Evolutionary conservation across 2,888 invertebrate species (phyloP).

Genomic region (Teleogryllus oceanicus): DNA sequence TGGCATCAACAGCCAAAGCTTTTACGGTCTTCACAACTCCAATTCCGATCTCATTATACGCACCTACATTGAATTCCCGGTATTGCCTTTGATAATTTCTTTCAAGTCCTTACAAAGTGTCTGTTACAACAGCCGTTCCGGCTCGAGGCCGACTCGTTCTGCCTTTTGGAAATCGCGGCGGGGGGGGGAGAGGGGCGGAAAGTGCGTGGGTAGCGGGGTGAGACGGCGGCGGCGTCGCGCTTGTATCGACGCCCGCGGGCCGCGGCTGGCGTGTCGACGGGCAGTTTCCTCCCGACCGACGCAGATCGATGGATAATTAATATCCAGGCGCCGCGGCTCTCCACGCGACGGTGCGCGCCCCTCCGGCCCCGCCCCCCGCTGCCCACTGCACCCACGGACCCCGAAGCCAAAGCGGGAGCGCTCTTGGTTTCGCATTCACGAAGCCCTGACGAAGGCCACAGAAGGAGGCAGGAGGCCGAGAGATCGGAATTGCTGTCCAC

Average conservation of each 20-base stretch:
- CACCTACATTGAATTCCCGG: too few relatives aligned
- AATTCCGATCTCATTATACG: too few relatives aligned
- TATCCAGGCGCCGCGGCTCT: neutral
- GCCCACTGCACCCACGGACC: neutral
- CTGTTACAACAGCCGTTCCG: too few relatives aligned
- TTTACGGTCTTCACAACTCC: too few relatives aligned
- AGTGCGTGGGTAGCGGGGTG: neutral
- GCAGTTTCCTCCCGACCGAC: neutral
- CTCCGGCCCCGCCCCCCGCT: neutral
- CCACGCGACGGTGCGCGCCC: neutral
- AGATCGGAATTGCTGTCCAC: too few relatives aligned
- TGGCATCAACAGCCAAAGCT: too few relatives aligned
- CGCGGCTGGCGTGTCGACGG: neutral
- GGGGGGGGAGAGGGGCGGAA: neutral
- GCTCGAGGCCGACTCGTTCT: neutral
- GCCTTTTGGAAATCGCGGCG: neutral
- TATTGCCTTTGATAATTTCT: too few relatives aligned
- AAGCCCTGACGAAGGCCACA: too few relatives aligned
- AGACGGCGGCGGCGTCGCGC: neutral
- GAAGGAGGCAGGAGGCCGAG: too few relatives aligned
- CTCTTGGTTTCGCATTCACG: too few relatives aligned
- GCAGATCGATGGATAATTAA: slow-evolving; percentile 18
- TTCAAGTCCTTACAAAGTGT: too few relatives aligned
- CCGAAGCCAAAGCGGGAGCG: too few relatives aligned
- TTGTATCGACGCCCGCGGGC: neutral